These are phyloP conservation scores for Perca fluviatilis DNA, from an alignment of 2,113 vertebrate species.

Conservation along the genomic window DNA sequence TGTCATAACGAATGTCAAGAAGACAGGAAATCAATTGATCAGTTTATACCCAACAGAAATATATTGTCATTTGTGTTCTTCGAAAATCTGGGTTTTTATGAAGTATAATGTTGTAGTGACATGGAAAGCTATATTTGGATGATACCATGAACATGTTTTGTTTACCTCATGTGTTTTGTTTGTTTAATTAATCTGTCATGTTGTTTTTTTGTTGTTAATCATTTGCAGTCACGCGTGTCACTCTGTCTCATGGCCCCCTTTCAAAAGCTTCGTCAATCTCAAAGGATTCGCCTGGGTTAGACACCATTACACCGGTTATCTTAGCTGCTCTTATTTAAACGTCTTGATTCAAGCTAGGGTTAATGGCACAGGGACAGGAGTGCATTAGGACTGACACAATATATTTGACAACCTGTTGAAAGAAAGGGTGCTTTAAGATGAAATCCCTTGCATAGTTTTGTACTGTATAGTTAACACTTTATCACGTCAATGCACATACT, in stretches of 20 bases:
- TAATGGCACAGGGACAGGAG: background rate
- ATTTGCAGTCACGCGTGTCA: slow-evolving; percentile 24
- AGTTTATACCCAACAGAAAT: slow-evolving; percentile 22
- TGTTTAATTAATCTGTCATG: slow-evolving; percentile 30
- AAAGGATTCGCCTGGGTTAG: slow-evolving; percentile 3
- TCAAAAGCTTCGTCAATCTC: background rate
- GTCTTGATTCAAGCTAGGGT: slow-evolving; percentile 33
- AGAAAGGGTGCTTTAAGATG: slow-evolving; percentile 22
- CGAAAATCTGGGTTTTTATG: slow-evolving; percentile 56
- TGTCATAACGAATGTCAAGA: slow-evolving; percentile 39
- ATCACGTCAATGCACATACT: slow-evolving; percentile 52
- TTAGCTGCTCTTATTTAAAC: slow-evolving; percentile 21
- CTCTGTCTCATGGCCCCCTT: background rate
- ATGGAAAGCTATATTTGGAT: slow-evolving; percentile 42
- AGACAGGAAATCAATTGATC: slow-evolving; percentile 17
- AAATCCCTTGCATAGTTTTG: slow-evolving; percentile 54
- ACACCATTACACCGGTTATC: background rate
- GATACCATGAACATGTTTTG: slow-evolving; percentile 46
- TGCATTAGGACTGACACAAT: slow-evolving; percentile 13
- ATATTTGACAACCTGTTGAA: slow-evolving; percentile 27
- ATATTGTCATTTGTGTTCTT: slow-evolving; percentile 45
- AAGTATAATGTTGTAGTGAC: slow-evolving; percentile 53
- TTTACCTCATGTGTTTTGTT: slow-evolving; percentile 65
- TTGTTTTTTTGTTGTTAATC: slow-evolving; percentile 5
- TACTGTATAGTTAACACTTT: slow-evolving; percentile 65